phyloP scores from a whole-genome alignment of 1,140 invertebrate species.

The Luehdorfia chinensis region DNA sequence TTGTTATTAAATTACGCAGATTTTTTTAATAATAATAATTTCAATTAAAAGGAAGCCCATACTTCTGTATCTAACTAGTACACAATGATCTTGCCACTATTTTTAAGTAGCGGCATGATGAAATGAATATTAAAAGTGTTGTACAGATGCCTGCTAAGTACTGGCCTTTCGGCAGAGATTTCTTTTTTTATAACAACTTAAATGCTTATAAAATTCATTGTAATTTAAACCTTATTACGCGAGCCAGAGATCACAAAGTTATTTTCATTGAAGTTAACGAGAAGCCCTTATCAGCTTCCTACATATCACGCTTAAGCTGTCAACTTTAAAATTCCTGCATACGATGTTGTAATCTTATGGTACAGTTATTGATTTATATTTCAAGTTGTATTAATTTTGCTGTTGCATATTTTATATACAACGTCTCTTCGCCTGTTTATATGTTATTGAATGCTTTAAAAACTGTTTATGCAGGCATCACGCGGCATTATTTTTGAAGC shows the following conservation, averaged over 20 bases:
- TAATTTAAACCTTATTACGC: slow-evolving; percentile 18
- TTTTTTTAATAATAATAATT: neutral
- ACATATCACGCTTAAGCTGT: slow-evolving; percentile 20
- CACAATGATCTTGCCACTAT: slow-evolving; percentile 27
- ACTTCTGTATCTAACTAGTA: slow-evolving; percentile 23
- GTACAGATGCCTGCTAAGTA: slow-evolving; percentile 27
- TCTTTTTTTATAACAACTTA: slow-evolving; percentile 38
- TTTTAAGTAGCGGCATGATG: slow-evolving; percentile 34
- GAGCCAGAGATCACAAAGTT: neutral
- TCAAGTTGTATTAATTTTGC: slow-evolving; percentile 13
- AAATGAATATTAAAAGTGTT: slow-evolving; percentile 41
- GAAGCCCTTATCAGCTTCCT: slow-evolving; percentile 25
- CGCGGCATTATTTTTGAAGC: neutral
- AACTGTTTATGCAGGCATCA: neutral
- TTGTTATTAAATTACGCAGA: no score
- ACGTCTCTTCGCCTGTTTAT: neutral
- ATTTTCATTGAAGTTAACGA: neutral
- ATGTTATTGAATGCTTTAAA: neutral
- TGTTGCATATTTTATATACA: slow-evolving; percentile 4
- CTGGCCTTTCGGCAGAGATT: slow-evolving; percentile 35
- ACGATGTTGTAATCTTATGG: slow-evolving; percentile 26
- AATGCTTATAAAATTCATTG: neutral
- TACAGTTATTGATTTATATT: slow-evolving; percentile 18
- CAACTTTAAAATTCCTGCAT: slow-evolving; percentile 31
- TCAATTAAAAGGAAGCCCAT: slow-evolving; percentile 25